Percentiles rank a stretch among this genome's conserved stretches.
Conservation (phyloP, 2,113 vertebrate genomes). For the Cottus gobio region DNA sequence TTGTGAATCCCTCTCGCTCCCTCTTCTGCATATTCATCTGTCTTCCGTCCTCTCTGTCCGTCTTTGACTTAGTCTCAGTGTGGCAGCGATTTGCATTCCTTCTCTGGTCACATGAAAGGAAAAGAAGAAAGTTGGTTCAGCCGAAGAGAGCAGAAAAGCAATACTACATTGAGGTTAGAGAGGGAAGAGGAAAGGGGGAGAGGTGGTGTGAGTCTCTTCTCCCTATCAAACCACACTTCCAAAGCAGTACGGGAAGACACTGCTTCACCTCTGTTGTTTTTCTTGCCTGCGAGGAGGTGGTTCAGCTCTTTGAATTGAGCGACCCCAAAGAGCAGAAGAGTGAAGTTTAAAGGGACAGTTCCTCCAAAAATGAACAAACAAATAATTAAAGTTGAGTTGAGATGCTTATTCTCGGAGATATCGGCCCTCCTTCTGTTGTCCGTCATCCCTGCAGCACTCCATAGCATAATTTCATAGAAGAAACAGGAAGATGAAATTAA, state of each 20-base stretch:
- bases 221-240: conserved; percentile 9
- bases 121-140: conserved; percentile 31
- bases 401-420: not conserved
- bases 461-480: not conserved
- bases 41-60: conserved; percentile 30
- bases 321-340: not conserved
- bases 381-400: not conserved
- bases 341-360: conserved; percentile 3
- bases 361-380: not conserved
- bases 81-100: conserved; percentile 53
- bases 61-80: conserved; percentile 54
- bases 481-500: not conserved
- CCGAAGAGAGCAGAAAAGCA: conserved; percentile 29
- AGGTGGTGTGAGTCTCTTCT: conserved; percentile 12
- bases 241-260: not conserved
- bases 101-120: conserved; percentile 54
- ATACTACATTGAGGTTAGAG: conserved; percentile 45
- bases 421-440: not conserved
- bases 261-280: not conserved
- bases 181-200: not conserved
- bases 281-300: not conserved
- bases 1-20: conserved; percentile 34
- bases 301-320: conserved; percentile 18
- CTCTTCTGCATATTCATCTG: conserved; percentile 16
- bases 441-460: not conserved